Base-by-base conservation (phyloP, 2,888 invertebrate genomes). In the Parapristionchus giblindavisi region DNA sequence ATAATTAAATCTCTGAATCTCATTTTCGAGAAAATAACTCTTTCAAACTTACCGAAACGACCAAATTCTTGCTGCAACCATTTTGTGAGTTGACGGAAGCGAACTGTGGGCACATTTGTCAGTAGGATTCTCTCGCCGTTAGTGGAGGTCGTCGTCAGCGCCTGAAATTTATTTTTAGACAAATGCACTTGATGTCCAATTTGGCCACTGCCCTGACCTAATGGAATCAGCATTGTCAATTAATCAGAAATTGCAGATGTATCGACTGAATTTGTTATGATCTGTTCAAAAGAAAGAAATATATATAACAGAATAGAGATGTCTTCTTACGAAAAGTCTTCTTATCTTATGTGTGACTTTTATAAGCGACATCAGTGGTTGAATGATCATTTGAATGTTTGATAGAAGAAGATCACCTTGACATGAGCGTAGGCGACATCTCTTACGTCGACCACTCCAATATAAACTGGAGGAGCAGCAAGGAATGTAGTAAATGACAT, bases 401-500 rank as follows among this genome's bases (percentile, higher is more conserved):
- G n/a, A n/a, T n/a, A n/a, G n/a, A n/a, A n/a, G n/a, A n/a, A n/a
- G 1, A 24, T 29, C 2, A 70, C 70, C 89, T 88, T 65, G 34
- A 90, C 83, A 81, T 90, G 90, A 2, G 90, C 90, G 61, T 82
- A 77, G 17, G 90, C 90, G 0, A 91, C 90, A 83, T 91, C 90
- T 56, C 90, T 83, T 2, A 90, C 90, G 84, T 91, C 90, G 75
- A 89, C 89, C 21, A 89, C 79, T 6, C 88, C 85, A 71, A 90
- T 88, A 81, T 88, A 88, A 29, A 54, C 70, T 2, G 70, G 70
- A 52, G 70, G 70, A 32, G 70, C 70, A 27, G 70, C 70, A 29
- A 70, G 70, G 38, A 70, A 70, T 0, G 70, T 70, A 6, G 70
- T 70, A 38, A 70, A 70, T 6, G 70, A 70, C 70, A 70, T 34